phyloP scores from a whole-genome alignment of 2,888 invertebrate species.

The Stegophylla sp. region DNA sequence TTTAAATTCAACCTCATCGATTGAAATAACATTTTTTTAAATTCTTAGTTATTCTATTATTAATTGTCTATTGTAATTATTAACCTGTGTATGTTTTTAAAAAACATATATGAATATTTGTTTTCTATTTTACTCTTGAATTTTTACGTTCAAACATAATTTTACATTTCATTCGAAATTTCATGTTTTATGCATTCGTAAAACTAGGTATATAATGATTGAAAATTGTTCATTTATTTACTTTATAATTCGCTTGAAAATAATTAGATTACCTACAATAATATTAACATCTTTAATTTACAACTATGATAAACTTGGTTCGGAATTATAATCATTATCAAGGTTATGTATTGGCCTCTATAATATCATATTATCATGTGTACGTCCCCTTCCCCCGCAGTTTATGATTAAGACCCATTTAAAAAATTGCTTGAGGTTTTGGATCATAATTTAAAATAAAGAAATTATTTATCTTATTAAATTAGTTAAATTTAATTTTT shows the following conservation, averaged over 20 bases:
- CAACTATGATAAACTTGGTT: constrained; percentile 47
- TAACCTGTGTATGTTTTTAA: too few species aligned
- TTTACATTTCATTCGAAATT: too few species aligned
- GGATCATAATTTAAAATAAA: not conserved
- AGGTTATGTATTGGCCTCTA: constrained; percentile 59
- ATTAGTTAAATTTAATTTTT: too few species aligned
- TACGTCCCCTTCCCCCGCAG: constrained; percentile 29
- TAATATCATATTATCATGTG: constrained; percentile 47
- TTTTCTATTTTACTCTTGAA: too few species aligned
- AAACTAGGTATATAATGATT: not conserved
- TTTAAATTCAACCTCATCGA: too few species aligned
- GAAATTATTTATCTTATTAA: too few species aligned
- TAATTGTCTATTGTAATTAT: too few species aligned
- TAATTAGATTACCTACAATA: constrained; percentile 27
- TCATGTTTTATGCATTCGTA: not conserved
- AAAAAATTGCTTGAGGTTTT: constrained; percentile 23
- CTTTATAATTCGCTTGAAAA: constrained; percentile 11
- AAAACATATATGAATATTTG: too few species aligned
- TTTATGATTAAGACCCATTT: constrained; percentile 21
- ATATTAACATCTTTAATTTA: constrained; percentile 39
- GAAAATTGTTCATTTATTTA: not conserved
- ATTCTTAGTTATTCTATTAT: too few species aligned
- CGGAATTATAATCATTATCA: constrained; percentile 56
- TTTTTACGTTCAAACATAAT: too few species aligned
- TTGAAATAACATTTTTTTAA: too few species aligned